These are phyloP conservation scores for Euzophera pinguis DNA, from an alignment of 2,888 invertebrate genomes.

Conservation along the genomic window DNA sequence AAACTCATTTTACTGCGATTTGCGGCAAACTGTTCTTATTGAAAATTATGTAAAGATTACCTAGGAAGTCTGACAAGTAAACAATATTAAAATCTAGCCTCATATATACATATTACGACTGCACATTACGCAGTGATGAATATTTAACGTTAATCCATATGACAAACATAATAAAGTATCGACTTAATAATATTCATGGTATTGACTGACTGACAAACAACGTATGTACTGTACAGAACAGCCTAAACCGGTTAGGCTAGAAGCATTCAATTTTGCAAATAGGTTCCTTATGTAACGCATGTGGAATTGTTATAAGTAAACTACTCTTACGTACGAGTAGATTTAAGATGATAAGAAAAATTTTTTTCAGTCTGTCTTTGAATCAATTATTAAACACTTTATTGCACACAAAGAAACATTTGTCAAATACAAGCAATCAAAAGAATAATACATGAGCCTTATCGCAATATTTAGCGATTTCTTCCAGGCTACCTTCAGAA, in stretches of 20 bases:
- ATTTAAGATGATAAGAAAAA: neutral
- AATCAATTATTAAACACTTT: no score
- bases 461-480: no score
- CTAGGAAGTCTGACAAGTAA: slow-evolving; percentile 7
- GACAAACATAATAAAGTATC: slow-evolving; percentile 1
- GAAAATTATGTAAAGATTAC: neutral
- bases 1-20: neutral
- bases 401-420: no score
- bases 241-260: neutral
- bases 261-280: neutral
- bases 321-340: no score
- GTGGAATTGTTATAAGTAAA: neutral
- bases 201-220: neutral
- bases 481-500: no score
- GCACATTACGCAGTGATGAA: slow-evolving; percentile 1
- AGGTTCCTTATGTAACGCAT: no score
- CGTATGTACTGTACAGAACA: neutral
- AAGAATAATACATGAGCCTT: no score
- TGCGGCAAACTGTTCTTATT: neutral
- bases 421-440: no score
- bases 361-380: no score
- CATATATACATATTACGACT: slow-evolving; percentile 1
- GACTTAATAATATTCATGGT: neutral
- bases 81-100: neutral
- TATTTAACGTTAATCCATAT: neutral